phyloP scores from a whole-genome alignment of 1,140 invertebrate genomes.

The Platyura marginata region DNA sequence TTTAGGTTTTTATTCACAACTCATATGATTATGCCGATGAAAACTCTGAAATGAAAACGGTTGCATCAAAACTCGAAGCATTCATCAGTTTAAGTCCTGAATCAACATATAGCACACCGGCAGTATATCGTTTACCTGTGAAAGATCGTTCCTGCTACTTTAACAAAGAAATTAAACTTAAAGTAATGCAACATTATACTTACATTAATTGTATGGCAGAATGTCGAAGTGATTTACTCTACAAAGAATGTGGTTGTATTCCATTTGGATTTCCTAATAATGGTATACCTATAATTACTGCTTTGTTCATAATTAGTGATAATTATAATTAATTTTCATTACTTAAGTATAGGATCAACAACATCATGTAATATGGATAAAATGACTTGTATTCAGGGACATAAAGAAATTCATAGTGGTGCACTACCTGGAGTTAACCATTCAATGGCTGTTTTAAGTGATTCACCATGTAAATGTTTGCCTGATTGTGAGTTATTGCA shows the following conservation, averaged over 20 bases:
- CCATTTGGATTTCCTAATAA: constrained; percentile 33
- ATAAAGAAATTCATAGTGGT: constrained; percentile 13
- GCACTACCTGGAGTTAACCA: constrained; percentile 14
- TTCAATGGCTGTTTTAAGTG: constrained; percentile 3
- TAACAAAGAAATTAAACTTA: constrained; percentile 25
- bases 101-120: constrained; percentile 32
- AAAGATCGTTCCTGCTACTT: constrained; percentile 34
- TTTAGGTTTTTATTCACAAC: constrained; percentile 29
- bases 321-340: not conserved
- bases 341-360: not conserved
- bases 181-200: constrained; percentile 29
- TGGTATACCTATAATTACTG: constrained; percentile 18
- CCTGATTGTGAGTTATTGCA: constrained; percentile 34
- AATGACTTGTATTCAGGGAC: constrained; percentile 12
- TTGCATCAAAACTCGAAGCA: constrained; percentile 30
- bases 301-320: too few relatives aligned
- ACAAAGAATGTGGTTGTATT: constrained; percentile 32
- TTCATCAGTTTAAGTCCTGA: constrained; percentile 37
- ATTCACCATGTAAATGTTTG: constrained; percentile 26
- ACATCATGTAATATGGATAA: constrained; percentile 10
- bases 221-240: constrained; percentile 27
- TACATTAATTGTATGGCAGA: constrained; percentile 42
- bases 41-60: constrained; percentile 31
- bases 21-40: constrained; percentile 38
- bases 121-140: constrained; percentile 26